phyloP scores from a whole-genome alignment of 2,113 vertebrate genomes.

The Odocoileus virginianus region DNA sequence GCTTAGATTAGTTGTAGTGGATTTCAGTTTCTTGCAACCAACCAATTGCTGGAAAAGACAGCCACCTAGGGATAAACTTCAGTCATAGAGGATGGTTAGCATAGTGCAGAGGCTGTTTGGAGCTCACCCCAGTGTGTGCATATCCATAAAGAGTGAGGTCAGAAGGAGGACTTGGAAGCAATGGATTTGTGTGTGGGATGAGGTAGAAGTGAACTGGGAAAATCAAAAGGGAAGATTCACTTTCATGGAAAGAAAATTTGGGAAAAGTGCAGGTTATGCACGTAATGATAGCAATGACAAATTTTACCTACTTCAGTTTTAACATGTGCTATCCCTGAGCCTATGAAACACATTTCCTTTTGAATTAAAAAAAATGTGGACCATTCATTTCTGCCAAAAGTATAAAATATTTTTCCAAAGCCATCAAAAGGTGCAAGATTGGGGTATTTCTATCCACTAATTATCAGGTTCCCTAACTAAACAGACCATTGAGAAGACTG shows the following conservation, averaged over 20 bases:
- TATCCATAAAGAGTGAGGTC: background rate
- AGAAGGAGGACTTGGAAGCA: background rate
- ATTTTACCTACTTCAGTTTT: background rate
- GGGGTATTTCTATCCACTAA: background rate
- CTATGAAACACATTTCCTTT: background rate
- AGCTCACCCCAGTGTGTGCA: background rate
- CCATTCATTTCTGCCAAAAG: background rate
- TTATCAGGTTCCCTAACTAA: background rate
- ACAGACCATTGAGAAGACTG: background rate
- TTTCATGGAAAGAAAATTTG: background rate
- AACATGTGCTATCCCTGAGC: background rate
- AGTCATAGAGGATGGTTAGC: background rate
- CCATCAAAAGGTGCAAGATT: background rate
- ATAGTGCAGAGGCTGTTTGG: background rate
- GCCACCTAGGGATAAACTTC: background rate
- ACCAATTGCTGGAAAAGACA: background rate
- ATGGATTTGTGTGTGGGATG: background rate
- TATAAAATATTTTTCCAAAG: background rate
- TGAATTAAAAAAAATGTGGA: background rate
- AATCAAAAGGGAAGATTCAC: background rate
- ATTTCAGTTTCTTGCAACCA: background rate
- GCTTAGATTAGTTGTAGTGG: background rate
- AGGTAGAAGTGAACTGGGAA: fast-evolving
- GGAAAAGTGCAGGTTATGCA: background rate
- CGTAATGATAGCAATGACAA: background rate